phyloP scores from a whole-genome alignment of 2,888 invertebrate species.

The Caenorhabditis becei region DNA sequence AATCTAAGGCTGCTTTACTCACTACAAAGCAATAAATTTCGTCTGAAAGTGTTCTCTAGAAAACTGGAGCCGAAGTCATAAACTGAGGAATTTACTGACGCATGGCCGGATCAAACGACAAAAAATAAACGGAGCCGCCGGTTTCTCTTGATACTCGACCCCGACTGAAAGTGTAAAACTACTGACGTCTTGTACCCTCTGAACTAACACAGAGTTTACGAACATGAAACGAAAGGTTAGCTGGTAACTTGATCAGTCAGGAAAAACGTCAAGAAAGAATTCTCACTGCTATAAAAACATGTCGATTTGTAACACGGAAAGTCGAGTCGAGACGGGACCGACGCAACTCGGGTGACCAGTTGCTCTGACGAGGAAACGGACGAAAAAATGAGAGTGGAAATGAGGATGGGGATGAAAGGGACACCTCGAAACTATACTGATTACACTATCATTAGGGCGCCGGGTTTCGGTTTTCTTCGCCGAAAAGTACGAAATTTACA shows the following conservation, averaged over 20 bases:
- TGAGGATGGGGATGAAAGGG: slow-evolving; percentile 32
- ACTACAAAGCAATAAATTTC: neutral
- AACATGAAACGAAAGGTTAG: slow-evolving; percentile 4
- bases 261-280: neutral
- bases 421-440: slow-evolving; percentile 60
- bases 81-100: slow-evolving; percentile 11
- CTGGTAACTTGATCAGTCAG: neutral
- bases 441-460: slow-evolving; percentile 29
- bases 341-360: slow-evolving; percentile 52
- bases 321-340: slow-evolving; percentile 6
- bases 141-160: slow-evolving; percentile 12
- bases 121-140: slow-evolving; percentile 6
- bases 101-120: neutral
- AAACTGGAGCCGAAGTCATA: neutral
- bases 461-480: neutral
- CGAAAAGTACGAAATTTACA: slow-evolving; percentile 2
- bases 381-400: slow-evolving; percentile 16
- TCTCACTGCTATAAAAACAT: slow-evolving; percentile 35
- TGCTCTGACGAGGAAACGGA: slow-evolving; percentile 27
- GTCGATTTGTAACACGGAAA: slow-evolving; percentile 35
- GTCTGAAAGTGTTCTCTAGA: neutral
- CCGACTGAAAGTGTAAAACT: slow-evolving; percentile 33
- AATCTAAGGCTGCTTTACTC: too few species aligned
- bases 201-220: slow-evolving; percentile 30
- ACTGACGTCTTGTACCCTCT: slow-evolving; percentile 22